Percentiles rank a stretch among this genome's conserved stretches.
Conservation (phyloP, 2,888 invertebrate species). For the Nemurella pictetii region DNA sequence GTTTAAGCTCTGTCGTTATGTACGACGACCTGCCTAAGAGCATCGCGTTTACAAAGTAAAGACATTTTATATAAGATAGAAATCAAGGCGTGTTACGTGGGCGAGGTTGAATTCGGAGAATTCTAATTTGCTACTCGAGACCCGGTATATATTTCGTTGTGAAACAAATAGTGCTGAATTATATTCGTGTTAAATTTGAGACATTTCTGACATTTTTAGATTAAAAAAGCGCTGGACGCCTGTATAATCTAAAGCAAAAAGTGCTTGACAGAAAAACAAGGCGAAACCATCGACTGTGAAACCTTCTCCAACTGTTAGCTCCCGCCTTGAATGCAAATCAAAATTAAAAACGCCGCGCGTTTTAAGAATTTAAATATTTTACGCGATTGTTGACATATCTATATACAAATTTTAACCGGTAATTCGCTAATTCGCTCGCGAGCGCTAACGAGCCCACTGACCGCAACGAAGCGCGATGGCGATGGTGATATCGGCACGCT, state of each 20-base stretch:
- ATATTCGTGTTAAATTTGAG: no score
- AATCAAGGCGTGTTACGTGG: no score
- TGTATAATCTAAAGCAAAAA: not conserved
- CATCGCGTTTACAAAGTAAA: no score
- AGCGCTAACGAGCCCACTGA: no score
- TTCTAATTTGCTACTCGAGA: no score
- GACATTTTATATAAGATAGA: no score
- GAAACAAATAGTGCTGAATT: no score
- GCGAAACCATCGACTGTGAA: not conserved
- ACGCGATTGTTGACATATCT: not conserved
- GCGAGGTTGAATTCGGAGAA: no score
- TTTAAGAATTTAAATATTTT: slow-evolving; percentile 7
- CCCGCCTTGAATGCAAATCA: not conserved
- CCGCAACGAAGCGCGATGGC: slow-evolving; percentile 55
- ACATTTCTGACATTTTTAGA: no score
- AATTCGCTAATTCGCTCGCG: not conserved
- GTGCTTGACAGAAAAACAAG: not conserved
- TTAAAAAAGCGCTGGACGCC: not conserved
- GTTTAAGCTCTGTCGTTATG: not conserved
- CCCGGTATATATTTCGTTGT: no score
- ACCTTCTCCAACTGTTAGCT: not conserved
- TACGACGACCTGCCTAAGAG: no score
- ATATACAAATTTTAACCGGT: not conserved
- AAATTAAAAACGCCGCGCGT: not conserved
- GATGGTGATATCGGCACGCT: slow-evolving; percentile 67